Conservation (phyloP, 2,797 vertebrate species). For the Melopsittacus undulatus region DNA sequence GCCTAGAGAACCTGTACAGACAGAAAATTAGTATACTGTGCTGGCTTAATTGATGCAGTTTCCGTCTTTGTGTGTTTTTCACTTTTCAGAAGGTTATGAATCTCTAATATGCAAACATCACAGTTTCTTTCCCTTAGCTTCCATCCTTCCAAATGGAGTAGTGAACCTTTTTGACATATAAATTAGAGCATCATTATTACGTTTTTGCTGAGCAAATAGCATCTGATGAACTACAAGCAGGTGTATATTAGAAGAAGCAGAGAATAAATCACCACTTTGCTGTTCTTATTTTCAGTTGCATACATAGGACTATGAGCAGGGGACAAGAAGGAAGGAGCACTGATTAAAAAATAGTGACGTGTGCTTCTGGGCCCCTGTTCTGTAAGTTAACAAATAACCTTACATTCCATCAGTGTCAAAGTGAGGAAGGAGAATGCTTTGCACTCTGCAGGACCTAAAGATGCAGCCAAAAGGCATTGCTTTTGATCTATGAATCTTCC, state of each 20-base stretch:
- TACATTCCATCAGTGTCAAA: neutral
- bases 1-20: fast-evolving
- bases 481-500: neutral
- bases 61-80: neutral
- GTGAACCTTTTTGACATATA: neutral
- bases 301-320: neutral
- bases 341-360: neutral
- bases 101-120: neutral
- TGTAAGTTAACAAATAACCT: neutral
- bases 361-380: neutral
- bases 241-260: neutral
- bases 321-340: neutral
- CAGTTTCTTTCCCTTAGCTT: neutral
- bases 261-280: neutral
- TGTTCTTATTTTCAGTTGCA: neutral
- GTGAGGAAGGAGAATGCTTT: neutral
- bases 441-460: neutral
- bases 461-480: neutral
- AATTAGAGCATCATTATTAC: neutral
- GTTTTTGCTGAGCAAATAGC: neutral
- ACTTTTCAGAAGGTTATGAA: neutral
- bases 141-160: neutral
- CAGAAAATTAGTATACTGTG: neutral
- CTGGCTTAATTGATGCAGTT: neutral
- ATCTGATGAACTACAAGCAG: neutral